phyloP scores from a whole-genome alignment of 1,140 invertebrate species.

The Ostrea denselamellosa region DNA sequence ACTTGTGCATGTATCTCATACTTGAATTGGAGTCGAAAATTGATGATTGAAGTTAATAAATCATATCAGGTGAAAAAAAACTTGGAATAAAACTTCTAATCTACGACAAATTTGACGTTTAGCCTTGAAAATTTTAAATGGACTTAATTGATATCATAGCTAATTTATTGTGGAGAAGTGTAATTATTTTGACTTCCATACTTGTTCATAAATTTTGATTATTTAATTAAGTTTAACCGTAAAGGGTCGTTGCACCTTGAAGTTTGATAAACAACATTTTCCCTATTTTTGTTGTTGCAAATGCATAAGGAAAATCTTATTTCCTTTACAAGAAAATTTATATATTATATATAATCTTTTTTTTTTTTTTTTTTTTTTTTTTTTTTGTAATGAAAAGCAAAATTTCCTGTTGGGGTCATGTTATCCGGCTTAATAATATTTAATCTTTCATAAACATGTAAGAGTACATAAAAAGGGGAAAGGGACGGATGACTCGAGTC shows the following conservation, averaged over 20 bases:
- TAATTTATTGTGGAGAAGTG: no score
- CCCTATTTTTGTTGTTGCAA: not conserved
- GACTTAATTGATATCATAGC: not conserved
- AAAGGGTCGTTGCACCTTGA: not conserved
- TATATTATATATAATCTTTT: no score
- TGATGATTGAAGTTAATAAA: no score
- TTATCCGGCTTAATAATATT: not conserved
- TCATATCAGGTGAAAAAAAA: no score
- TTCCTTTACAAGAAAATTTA: slow-evolving; percentile 11
- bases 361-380: no score
- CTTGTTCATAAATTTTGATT: not conserved
- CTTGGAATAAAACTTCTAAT: no score
- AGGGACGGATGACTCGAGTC: not conserved
- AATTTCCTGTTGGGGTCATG: slow-evolving; percentile 13
- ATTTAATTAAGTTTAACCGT: not conserved
- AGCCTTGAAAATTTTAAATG: not conserved
- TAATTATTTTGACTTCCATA: not conserved
- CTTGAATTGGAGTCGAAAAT: no score
- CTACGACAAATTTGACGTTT: no score
- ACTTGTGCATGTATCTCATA: no score
- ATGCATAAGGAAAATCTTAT: not conserved
- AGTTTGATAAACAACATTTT: not conserved
- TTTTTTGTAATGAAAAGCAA: slow-evolving; percentile 7
- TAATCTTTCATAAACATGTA: slow-evolving; percentile 23
- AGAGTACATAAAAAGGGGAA: not conserved